A percentile compares a stretch with the other conserved stretches of the same genome.
phyloP scores from a whole-genome alignment of 1,140 invertebrate species.

The Magallana angulata region DNA sequence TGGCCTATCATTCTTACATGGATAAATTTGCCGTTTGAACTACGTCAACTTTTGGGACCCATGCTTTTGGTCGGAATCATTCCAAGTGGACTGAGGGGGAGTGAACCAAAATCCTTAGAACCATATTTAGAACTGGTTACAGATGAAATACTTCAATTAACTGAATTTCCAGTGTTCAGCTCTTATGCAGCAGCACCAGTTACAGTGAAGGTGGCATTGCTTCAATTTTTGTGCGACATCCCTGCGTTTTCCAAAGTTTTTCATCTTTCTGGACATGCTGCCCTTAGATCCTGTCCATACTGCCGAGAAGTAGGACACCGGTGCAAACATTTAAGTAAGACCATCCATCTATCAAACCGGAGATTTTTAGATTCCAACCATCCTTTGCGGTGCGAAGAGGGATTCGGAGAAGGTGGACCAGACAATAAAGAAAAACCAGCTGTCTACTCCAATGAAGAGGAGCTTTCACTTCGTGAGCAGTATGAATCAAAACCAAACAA shows the following conservation, averaged over 20 bases:
- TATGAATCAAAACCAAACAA: constrained; percentile 26
- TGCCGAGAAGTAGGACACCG: constrained; percentile 4
- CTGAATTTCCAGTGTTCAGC: constrained; percentile 11
- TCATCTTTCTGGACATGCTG: constrained; percentile 2
- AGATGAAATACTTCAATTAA: constrained; percentile 19
- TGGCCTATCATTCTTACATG: constrained; percentile 32
- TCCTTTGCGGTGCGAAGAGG: not conserved
- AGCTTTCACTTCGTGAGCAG: not conserved
- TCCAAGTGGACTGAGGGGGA: constrained; percentile 25
- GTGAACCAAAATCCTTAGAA: constrained; percentile 31
- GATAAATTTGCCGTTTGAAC: constrained; percentile 28
- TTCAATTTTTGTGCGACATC: constrained; percentile 36
- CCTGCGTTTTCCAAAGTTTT: constrained; percentile 32
- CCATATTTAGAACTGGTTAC: constrained; percentile 5
- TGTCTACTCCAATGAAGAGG: not conserved
- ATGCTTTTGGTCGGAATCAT: constrained; percentile 27
- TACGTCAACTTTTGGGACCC: constrained; percentile 19
- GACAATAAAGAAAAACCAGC: not conserved
- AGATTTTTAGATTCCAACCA: not conserved
- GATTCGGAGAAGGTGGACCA: not conserved
- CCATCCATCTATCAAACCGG: constrained; percentile 36
- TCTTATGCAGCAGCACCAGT: not conserved
- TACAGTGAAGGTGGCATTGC: not conserved
- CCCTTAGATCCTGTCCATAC: constrained; percentile 19
- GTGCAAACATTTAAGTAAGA: constrained; percentile 36